Evolutionary conservation across 2,113 vertebrate genomes (phyloP).

Genomic region (Atrichornis clamosus): DNA sequence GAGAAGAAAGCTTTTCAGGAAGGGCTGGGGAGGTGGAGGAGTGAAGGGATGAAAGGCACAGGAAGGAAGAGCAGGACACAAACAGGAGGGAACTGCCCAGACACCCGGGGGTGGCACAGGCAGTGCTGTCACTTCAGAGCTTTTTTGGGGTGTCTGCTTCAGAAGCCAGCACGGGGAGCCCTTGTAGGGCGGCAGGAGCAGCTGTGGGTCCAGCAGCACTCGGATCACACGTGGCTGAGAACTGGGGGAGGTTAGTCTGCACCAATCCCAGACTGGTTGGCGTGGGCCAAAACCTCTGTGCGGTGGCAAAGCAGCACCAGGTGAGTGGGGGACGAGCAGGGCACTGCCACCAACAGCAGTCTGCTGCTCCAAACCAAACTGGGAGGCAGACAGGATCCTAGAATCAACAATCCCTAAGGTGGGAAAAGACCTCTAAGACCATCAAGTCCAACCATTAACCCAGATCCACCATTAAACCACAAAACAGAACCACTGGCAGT

Average conservation of each 20-base stretch:
- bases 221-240: not conserved
- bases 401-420: not conserved
- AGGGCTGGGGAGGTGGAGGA: too few species aligned
- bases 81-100: not conserved
- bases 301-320: accelerated
- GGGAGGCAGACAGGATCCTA: not conserved
- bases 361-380: not conserved
- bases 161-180: accelerated
- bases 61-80: too few species aligned
- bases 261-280: not conserved
- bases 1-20: too few species aligned
- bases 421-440: not conserved
- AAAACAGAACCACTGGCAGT: not conserved
- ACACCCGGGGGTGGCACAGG: too few species aligned
- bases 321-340: not conserved
- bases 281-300: accelerated
- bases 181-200: not conserved
- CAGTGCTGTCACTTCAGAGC: not conserved
- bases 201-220: not conserved
- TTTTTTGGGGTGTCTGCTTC: not conserved
- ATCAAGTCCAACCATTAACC: not conserved
- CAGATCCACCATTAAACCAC: not conserved
- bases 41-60: too few species aligned
- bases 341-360: not conserved
- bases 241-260: not conserved